These are phyloP conservation scores for Carposina sasakii DNA, from an alignment of 1,140 invertebrate genomes.

Conservation along the genomic window DNA sequence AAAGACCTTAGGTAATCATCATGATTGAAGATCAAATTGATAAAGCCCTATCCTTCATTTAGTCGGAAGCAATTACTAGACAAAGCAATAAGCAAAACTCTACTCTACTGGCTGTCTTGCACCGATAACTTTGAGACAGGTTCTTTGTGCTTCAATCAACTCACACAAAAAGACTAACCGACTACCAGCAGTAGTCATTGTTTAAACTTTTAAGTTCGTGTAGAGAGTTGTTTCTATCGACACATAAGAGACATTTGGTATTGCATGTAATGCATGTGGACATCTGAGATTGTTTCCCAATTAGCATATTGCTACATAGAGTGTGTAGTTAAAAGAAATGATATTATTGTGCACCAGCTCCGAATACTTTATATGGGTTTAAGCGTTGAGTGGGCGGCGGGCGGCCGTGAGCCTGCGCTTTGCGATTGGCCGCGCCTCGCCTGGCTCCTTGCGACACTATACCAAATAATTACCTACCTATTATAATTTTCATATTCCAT, in stretches of 20 bases:
- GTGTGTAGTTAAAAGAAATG: constrained; percentile 54
- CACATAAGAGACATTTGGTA: too few species aligned
- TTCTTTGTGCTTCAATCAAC: too few species aligned
- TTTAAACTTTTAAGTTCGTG: constrained; percentile 27
- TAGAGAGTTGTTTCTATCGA: too few species aligned
- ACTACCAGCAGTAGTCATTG: too few species aligned
- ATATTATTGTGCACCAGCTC: constrained; percentile 46
- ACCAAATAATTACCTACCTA: constrained; percentile 41
- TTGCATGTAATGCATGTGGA: constrained; percentile 1
- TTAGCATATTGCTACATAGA: constrained; percentile 43
- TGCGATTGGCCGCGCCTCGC: constrained; percentile 47
- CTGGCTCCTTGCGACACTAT: constrained; percentile 48
- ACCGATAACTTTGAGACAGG: too few species aligned
- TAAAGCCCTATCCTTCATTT: too few species aligned
- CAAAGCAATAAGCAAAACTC: too few species aligned
- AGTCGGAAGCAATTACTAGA: too few species aligned
- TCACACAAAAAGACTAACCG: too few species aligned
- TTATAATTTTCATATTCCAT: constrained; percentile 38
- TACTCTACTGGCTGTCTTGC: too few species aligned
- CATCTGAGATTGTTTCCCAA: constrained; percentile 35
- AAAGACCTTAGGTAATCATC: too few species aligned
- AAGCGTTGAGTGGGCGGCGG: constrained; percentile 60
- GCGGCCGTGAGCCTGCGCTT: constrained; percentile 54
- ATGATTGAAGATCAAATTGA: too few species aligned
- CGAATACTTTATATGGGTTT: constrained; percentile 64